Percentiles rank a stretch among this genome's conserved stretches.
Conservation (phyloP, 2,113 vertebrate genomes). For the Scytalopus superciliaris region DNA sequence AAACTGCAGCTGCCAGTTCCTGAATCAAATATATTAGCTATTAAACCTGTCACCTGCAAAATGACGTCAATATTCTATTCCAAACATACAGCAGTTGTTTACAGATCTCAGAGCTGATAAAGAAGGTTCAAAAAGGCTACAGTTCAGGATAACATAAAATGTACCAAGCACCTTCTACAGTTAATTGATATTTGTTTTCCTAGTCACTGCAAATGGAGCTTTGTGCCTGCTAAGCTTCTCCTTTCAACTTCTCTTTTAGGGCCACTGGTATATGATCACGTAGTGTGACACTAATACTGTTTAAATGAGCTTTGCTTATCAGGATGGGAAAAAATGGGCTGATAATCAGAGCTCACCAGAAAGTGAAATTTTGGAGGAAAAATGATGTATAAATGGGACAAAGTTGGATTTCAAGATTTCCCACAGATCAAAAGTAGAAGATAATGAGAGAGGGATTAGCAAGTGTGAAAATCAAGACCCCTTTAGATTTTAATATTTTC, state of each 20-base stretch:
- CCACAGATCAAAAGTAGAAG: not conserved
- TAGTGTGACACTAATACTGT: not conserved
- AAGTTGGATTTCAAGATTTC: not conserved
- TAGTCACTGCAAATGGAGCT: not conserved
- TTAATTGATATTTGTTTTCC: not conserved
- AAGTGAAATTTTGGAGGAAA: not conserved
- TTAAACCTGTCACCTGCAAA: conserved; percentile 45
- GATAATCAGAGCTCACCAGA: not conserved
- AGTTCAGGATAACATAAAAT: not conserved
- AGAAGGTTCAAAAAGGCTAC: not conserved
- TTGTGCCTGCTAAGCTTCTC: not conserved
- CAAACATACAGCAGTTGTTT: not conserved
- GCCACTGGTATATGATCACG: not conserved
- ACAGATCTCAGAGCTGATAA: not conserved
- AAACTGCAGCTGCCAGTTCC: conserved; percentile 38
- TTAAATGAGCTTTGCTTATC: not conserved
- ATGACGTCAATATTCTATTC: conserved; percentile 29
- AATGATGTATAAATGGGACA: not conserved
- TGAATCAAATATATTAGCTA: conserved; percentile 37
- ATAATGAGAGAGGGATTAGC: not conserved
- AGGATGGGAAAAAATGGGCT: not conserved
- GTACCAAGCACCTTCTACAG: not conserved
- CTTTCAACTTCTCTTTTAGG: not conserved
- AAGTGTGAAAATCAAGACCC: not conserved
- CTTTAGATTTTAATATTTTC: too few species aligned